These are phyloP conservation scores for Tipula confusa DNA, from an alignment of 2,888 invertebrate genomes.

Conservation along the genomic window DNA sequence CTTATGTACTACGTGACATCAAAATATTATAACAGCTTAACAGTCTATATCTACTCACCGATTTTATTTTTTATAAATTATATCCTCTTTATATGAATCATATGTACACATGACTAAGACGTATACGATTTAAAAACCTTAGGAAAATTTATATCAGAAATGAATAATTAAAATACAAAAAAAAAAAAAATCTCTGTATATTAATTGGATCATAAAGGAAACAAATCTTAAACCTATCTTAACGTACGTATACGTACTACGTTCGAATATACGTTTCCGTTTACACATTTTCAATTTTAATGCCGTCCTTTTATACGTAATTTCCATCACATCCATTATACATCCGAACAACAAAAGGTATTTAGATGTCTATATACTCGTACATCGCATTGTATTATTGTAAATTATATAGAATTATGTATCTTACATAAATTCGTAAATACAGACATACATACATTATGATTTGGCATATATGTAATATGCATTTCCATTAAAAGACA, in stretches of 20 bases:
- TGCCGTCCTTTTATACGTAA: background rate
- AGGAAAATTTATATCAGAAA: background rate
- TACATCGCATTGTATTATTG: background rate
- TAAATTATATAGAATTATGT: background rate
- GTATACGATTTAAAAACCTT: background rate
- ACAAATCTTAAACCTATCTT: background rate
- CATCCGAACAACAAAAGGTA: constrained; percentile 9
- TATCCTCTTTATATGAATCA: background rate
- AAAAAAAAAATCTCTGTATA: background rate
- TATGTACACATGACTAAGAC: background rate
- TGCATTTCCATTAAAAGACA: constrained; percentile 16
- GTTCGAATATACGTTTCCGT: background rate
- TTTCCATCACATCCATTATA: background rate
- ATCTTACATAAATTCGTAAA: background rate
- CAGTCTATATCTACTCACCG: background rate
- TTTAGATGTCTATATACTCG: background rate
- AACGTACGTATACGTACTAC: background rate
- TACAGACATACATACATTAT: background rate
- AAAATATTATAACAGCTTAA: background rate
- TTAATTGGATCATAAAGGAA: constrained; percentile 25
- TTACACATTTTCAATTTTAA: background rate
- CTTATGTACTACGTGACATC: background rate
- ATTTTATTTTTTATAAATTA: background rate
- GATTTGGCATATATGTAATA: background rate
- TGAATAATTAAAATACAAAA: background rate